These are phyloP conservation scores for Adelges cooleyi DNA, from an alignment of 1,140 invertebrate genomes.

Conservation along the genomic window DNA sequence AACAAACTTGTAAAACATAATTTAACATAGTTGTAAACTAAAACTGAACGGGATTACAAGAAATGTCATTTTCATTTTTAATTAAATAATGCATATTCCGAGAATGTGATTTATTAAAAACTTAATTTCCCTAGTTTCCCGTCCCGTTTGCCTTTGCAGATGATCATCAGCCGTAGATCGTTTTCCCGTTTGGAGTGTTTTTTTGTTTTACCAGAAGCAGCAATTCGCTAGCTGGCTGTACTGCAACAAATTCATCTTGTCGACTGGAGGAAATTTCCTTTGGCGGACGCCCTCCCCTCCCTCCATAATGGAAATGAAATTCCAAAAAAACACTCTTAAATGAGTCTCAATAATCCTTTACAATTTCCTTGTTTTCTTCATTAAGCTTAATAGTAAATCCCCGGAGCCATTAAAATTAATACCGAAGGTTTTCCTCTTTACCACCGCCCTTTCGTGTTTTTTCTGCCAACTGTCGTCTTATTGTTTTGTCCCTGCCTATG, in stretches of 20 bases:
- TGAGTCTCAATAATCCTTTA: slow-evolving; percentile 25
- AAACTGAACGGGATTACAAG: background rate
- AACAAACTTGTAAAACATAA: background rate
- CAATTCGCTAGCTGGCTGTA: too few relatives aligned
- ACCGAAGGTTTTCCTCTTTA: slow-evolving; percentile 11
- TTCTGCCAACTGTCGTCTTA: background rate
- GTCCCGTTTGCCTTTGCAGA: background rate
- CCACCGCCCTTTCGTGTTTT: background rate
- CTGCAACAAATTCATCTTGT: background rate
- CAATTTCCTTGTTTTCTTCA: slow-evolving; percentile 19
- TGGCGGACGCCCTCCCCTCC: background rate
- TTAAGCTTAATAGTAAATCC: slow-evolving; percentile 25
- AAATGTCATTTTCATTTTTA: slow-evolving; percentile 1
- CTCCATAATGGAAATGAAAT: background rate
- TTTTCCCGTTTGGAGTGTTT: too few relatives aligned
- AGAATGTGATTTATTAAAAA: slow-evolving; percentile 11
- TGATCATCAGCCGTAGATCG: too few relatives aligned
- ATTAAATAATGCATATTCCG: background rate
- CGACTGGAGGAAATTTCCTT: slow-evolving; percentile 1
- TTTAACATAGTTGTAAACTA: background rate
- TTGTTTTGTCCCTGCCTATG: slow-evolving; percentile 12
- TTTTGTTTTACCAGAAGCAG: too few relatives aligned
- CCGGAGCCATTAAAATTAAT: slow-evolving; percentile 27
- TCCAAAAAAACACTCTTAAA: slow-evolving; percentile 20
- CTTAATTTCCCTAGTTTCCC: background rate